Base-by-base conservation (phyloP, 2,888 invertebrate species). In the Cerceris rybyensis region DNA sequence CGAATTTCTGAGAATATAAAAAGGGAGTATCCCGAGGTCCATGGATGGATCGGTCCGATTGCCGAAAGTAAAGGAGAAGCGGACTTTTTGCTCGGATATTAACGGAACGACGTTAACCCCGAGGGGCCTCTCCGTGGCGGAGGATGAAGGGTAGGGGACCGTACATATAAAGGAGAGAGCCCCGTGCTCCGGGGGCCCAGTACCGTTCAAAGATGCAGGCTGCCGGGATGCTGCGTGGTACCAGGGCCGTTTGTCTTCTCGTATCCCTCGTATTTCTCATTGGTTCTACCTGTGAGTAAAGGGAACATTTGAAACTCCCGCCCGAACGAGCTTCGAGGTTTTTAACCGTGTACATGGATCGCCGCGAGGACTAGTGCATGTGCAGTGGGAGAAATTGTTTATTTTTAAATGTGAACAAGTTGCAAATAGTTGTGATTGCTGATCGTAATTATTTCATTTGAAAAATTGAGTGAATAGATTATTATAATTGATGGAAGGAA, bases 191-290 rank as follows among this genome's bases (percentile, higher is more conserved):
- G 85, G 90, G 88, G 90, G 88, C 90, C 91, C 91, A 92, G 92
- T 92, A 89, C 90, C 88, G 90, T 89, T 90, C 89, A 90, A 91
- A 91, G 91, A 91, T 91, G 90, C 90, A 88, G 88, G 81, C 88
- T 85, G 88, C 86, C 83, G 89, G 89, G 90, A 91, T 90, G 91
- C 89, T 90, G 89, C 86, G 88, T 86, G 87, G 84, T 86, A 88
- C 89, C 86, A 89, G 90, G 88, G 82, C 86, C 87, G 80, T 85
- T 80, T 84, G 70, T 71, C 77, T 85, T 79, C 77, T 88, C 81
- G 83, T 80, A 80, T 80, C 88, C 75, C 87, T 91, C 81, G 82
- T 86, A 76, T 85, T 84, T 80, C 81, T 88, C 80, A 83, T 88
- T 85, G 81, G 86, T 80, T 78, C 81, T 82, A 85, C 88, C 83